A percentile compares a stretch with the other conserved stretches of the same genome.
Conservation (phyloP, 2,113 vertebrate genomes). For the Corvus hawaiiensis region DNA sequence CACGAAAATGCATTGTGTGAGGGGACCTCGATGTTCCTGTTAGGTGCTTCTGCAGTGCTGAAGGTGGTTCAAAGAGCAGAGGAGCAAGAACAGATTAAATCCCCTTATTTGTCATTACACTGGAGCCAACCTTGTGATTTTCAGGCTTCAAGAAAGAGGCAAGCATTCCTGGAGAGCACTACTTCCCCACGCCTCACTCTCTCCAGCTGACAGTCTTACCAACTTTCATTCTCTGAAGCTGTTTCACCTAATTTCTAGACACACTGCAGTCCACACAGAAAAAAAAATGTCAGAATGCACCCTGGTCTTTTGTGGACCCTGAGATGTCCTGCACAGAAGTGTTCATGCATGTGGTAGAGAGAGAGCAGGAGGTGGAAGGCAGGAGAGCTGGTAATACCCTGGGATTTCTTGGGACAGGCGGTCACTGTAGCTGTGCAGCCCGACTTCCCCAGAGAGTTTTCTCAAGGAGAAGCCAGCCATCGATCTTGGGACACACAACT, state of each 20-base stretch:
- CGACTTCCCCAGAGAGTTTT: constrained; percentile 57
- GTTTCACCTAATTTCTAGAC: not conserved
- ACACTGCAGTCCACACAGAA: not conserved
- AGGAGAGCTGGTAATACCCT: constrained; percentile 17
- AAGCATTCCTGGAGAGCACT: not conserved
- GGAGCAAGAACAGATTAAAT: not conserved
- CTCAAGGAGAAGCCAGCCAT: constrained; percentile 79
- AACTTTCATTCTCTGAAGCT: not conserved
- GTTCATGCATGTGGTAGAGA: not conserved
- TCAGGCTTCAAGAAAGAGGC: not conserved
- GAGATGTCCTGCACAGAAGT: not conserved
- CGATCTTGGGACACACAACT: constrained; percentile 73
- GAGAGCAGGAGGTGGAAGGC: not conserved
- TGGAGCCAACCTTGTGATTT: not conserved
- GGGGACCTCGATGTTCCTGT: not conserved
- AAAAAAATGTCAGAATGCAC: not conserved
- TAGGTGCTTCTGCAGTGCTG: not conserved
- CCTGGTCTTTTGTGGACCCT: not conserved
- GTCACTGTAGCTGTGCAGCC: constrained; percentile 10
- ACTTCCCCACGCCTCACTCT: not conserved
- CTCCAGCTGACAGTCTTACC: not conserved
- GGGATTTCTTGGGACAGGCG: constrained; percentile 47
- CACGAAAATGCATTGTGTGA: not conserved
- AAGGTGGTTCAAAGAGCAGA: not conserved
- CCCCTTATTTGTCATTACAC: not conserved